Percentiles rank a stretch among this genome's conserved stretches.
phyloP scores from a whole-genome alignment of 2,113 vertebrate genomes.

The Loxodonta africana region DNA sequence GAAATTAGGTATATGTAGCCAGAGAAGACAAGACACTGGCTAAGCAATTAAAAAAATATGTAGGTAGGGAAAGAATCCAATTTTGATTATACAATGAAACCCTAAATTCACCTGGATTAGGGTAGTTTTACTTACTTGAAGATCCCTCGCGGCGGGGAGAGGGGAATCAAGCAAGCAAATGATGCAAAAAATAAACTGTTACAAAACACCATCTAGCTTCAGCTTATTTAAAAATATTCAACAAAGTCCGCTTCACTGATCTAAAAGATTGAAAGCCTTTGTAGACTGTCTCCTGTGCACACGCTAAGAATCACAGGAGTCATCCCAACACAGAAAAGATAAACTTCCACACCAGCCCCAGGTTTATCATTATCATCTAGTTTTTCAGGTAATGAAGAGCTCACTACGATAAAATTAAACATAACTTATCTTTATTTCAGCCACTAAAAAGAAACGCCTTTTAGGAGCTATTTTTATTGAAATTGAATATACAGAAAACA shows the following conservation, averaged over 20 bases:
- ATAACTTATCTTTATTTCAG: slow-evolving; percentile 27
- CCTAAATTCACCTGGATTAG: slow-evolving; percentile 10
- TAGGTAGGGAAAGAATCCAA: not conserved
- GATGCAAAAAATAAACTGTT: not conserved
- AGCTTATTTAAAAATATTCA: slow-evolving; percentile 50
- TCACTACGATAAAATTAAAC: slow-evolving; percentile 50
- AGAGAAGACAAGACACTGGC: not conserved
- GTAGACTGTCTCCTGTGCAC: not conserved
- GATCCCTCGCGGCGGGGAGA: not conserved
- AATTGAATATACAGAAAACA: not conserved
- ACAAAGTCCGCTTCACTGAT: slow-evolving; percentile 36
- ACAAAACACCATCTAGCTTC: not conserved
- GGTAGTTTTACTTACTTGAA: slow-evolving; percentile 31
- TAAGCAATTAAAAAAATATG: not conserved
- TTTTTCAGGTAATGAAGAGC: slow-evolving; percentile 52
- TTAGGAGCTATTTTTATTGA: slow-evolving; percentile 46
- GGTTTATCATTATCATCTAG: slow-evolving; percentile 46
- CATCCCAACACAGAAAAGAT: slow-evolving; percentile 13
- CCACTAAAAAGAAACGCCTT: not conserved
- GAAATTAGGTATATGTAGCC: not conserved
- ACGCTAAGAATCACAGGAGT: not conserved
- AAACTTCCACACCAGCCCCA: not conserved
- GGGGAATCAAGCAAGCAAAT: not conserved
- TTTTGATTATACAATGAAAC: not conserved
- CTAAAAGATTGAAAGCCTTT: slow-evolving; percentile 36